These are phyloP conservation scores for Thermophis baileyi DNA, from an alignment of 2,113 vertebrate species.

Conservation along the genomic window DNA sequence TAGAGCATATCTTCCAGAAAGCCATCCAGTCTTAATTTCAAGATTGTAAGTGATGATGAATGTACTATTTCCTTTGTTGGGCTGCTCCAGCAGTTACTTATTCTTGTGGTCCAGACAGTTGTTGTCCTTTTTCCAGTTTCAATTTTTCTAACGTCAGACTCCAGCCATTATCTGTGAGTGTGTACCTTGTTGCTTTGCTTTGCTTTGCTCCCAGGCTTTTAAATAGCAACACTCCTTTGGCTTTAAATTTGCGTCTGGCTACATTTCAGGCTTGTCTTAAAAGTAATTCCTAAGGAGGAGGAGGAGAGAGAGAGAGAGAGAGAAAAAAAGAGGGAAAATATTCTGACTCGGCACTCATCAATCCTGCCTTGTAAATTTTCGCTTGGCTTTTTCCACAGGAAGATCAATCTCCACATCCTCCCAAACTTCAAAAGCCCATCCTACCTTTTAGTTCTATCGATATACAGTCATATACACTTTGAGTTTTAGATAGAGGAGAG, in stretches of 20 bases:
- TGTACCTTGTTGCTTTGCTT: slow-evolving; percentile 9
- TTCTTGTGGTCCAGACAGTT: background rate
- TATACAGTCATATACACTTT: background rate
- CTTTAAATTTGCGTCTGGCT: slow-evolving; percentile 4
- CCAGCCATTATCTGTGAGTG: background rate
- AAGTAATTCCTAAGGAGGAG: background rate
- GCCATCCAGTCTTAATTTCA: slow-evolving; percentile 16
- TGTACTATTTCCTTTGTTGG: slow-evolving; percentile 22
- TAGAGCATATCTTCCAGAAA: slow-evolving; percentile 18
- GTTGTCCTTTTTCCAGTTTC: background rate
- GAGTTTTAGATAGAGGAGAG: background rate
- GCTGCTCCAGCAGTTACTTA: slow-evolving; percentile 11
- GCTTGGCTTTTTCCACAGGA: background rate
- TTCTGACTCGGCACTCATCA: background rate
- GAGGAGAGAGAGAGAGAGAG: background rate
- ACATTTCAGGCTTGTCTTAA: background rate
- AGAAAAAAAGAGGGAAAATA: background rate
- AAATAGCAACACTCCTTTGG: background rate
- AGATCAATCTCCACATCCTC: background rate
- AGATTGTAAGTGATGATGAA: slow-evolving; percentile 20
- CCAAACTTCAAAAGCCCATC: background rate
- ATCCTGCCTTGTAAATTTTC: background rate
- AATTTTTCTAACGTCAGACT: slow-evolving; percentile 26
- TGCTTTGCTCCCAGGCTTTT: background rate
- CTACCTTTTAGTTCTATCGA: background rate